Base-by-base conservation (phyloP, 1,140 invertebrate species). In the Drosophila kurseongensis region DNA sequence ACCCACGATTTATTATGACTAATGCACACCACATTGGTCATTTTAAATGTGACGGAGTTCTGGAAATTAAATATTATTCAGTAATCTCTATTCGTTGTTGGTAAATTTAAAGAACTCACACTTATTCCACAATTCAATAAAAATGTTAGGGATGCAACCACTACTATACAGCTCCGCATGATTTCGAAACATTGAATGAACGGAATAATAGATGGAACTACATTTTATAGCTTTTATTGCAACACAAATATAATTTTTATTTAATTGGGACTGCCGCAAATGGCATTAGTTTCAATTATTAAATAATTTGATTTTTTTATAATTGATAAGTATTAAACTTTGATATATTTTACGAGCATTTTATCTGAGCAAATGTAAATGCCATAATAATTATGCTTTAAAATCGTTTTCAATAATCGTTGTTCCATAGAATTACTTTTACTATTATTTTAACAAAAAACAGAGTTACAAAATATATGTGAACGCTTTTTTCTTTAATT, bases 1-100 rank as follows among this genome's bases (percentile, higher is more conserved):
- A 55, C 29, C 50, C 50, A 52, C n/a, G 50, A 52, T 32, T 36
- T n/a, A 10, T 52, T 52, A n/a, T 35, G 14, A 52, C 50, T 52
- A 1, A 5, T 2, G 9, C 50, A 52, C n/a, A 10, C 9, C 2
- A 14, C 50, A 16, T 52, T 36, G n/a, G 50, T 52, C 50, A 29
- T 35, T 27, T 10, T 36, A 4, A 52, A 16, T 5, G 3, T 51
- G 50, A 32, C 8, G 10, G 50, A 51, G 29, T 51, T 29, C 48
- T 51, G n/a, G 1, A 6, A 51, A 16, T 16, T 4, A 41, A 7
- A 41, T n/a, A n/a, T 16, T 16, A 44, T 10, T 44, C 4, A 18
- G 1, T 18, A 0, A 8, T 3, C 6, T 3, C 6, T 16, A 9
- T 7, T 44, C 23, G 2, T 18, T 5, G 38, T 7, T 18, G 2